phyloP scores from a whole-genome alignment of 2,888 invertebrate genomes.

The Odontomyia ornata region DNA sequence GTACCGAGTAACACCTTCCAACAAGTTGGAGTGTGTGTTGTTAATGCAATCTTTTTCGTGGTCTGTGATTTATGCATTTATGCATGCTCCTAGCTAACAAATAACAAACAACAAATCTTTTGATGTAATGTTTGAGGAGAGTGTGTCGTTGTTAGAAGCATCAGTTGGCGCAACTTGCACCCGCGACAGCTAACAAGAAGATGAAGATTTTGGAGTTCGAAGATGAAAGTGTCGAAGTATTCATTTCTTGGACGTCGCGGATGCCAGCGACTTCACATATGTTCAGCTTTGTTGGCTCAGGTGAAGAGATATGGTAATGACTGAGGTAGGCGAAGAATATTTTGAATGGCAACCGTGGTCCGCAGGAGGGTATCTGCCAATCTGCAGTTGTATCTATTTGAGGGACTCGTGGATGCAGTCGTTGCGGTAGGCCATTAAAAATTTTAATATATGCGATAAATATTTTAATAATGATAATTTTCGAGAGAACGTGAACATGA shows the following conservation, averaged over 20 bases:
- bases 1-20: conserved; percentile 14
- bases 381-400: not conserved
- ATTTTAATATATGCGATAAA: conserved; percentile 36
- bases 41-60: conserved; percentile 1
- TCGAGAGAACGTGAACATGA: conserved; percentile 26
- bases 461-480: conserved; percentile 33
- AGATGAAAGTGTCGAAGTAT: conserved; percentile 39
- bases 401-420: not conserved
- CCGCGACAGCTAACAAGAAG: not conserved
- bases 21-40: conserved; percentile 1
- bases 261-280: conserved; percentile 11
- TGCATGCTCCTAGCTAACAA: conserved; percentile 31
- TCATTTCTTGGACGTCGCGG: conserved; percentile 10
- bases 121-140: conserved; percentile 27
- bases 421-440: conserved; percentile 34
- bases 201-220: conserved; percentile 23
- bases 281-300: conserved; percentile 1
- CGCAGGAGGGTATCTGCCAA: not conserved
- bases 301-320: conserved; percentile 21
- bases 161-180: not conserved
- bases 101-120: conserved; percentile 36
- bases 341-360: not conserved
- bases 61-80: conserved; percentile 34
- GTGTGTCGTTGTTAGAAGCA: not conserved
- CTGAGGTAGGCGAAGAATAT: conserved; percentile 15